phyloP scores from a whole-genome alignment of 2,797 vertebrate genomes.

The Siniperca scherzeri region DNA sequence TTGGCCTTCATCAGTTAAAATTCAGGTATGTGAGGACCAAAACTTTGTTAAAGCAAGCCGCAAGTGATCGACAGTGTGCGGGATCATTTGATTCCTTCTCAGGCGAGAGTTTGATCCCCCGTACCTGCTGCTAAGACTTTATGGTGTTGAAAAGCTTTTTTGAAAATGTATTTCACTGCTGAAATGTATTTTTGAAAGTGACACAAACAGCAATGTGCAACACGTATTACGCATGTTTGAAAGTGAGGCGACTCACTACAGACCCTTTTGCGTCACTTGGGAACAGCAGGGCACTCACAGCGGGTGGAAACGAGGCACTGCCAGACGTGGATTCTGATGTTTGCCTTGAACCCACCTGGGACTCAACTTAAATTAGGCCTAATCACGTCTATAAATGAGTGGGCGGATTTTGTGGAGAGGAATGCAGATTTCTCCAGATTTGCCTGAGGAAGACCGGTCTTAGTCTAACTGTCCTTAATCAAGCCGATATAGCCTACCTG shows the following conservation, averaged over 20 bases:
- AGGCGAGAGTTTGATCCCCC: background rate
- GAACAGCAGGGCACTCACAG: background rate
- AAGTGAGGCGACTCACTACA: background rate
- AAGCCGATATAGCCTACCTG: too few species aligned
- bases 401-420: background rate
- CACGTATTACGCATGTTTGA: background rate
- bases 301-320: background rate
- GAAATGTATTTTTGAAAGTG: too few species aligned
- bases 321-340: background rate
- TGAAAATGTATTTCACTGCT: background rate
- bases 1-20: too few species aligned
- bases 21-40: background rate
- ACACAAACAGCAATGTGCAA: too few species aligned
- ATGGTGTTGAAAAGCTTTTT: too few species aligned
- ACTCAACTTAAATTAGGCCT: background rate
- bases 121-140: too few species aligned
- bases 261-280: background rate
- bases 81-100: background rate
- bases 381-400: background rate
- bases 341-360: background rate
- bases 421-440: too few species aligned
- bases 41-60: background rate
- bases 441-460: too few species aligned
- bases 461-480: too few species aligned
- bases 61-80: background rate